These are phyloP conservation scores for Thalassarche chlororhynchos DNA, from an alignment of 2,113 vertebrate genomes.

Conservation along the genomic window DNA sequence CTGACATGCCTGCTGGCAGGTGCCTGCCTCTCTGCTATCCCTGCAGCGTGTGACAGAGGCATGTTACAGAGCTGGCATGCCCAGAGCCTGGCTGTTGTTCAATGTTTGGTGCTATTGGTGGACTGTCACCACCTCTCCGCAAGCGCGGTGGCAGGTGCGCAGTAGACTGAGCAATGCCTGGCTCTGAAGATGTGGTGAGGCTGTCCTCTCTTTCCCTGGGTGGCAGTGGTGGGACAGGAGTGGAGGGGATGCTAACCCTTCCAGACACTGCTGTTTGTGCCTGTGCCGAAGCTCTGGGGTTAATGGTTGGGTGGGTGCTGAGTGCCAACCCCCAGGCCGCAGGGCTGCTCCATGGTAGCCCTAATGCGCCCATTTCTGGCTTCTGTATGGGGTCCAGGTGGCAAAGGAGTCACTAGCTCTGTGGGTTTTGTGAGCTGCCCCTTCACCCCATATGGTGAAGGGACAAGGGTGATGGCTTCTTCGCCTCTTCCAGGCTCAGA, in stretches of 20 bases:
- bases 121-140: not conserved
- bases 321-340: not conserved
- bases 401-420: not conserved
- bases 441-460: not conserved
- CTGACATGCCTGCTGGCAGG: not conserved
- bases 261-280: not conserved
- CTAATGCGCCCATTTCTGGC: not conserved
- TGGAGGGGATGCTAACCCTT: not conserved
- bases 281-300: accelerated
- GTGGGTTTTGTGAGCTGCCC: not conserved
- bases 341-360: not conserved
- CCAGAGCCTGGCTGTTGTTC: not conserved
- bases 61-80: not conserved
- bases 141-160: accelerated
- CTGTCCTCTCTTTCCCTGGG: not conserved
- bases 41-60: not conserved
- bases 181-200: not conserved
- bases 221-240: not conserved
- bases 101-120: not conserved
- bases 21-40: not conserved
- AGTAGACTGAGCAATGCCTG: not conserved
- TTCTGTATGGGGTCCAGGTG: not conserved
- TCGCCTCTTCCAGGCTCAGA: constrained; percentile 80
- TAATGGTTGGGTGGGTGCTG: not conserved
- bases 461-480: not conserved